These are phyloP conservation scores for Lasius platythorax DNA, from an alignment of 2,888 invertebrate genomes.

Conservation along the genomic window DNA sequence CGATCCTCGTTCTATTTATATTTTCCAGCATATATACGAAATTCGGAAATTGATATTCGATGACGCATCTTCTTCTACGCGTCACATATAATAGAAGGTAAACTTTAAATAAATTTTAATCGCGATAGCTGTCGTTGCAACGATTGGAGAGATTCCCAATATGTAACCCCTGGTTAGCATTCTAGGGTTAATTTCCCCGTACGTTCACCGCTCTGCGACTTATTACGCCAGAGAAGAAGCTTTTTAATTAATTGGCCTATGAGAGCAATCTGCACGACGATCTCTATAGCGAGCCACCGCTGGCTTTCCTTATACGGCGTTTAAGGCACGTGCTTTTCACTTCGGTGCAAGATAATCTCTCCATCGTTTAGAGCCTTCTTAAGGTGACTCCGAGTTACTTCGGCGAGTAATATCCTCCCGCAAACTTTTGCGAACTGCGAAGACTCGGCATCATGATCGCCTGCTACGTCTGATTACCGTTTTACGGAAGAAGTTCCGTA, in stretches of 20 bases:
- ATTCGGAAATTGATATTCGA: background rate
- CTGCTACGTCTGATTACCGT: constrained; percentile 18
- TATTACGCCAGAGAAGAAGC: constrained; percentile 49
- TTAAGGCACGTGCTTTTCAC: constrained; percentile 67
- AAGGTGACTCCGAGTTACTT: constrained; percentile 38
- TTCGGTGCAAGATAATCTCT: constrained; percentile 62
- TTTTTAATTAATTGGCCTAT: constrained; percentile 62
- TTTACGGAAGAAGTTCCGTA: background rate
- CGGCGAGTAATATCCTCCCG: constrained; percentile 26
- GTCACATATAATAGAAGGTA: background rate
- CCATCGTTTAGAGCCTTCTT: constrained; percentile 45
- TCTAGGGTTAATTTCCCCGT: constrained; percentile 10
- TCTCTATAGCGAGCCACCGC: constrained; percentile 36
- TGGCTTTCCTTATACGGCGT: constrained; percentile 60
- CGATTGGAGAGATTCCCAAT: background rate
- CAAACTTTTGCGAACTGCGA: constrained; percentile 41
- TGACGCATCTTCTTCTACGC: background rate
- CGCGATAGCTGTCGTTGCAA: background rate
- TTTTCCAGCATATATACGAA: background rate
- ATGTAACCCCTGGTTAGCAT: constrained; percentile 2
- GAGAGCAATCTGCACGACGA: constrained; percentile 57
- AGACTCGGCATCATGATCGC: constrained; percentile 15
- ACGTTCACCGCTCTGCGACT: constrained; percentile 31
- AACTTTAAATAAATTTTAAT: constrained; percentile 26
- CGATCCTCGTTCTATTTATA: background rate